Evolutionary conservation across 2,888 invertebrate species (phyloP).

Genomic region (Agriopis marginaria): DNA sequence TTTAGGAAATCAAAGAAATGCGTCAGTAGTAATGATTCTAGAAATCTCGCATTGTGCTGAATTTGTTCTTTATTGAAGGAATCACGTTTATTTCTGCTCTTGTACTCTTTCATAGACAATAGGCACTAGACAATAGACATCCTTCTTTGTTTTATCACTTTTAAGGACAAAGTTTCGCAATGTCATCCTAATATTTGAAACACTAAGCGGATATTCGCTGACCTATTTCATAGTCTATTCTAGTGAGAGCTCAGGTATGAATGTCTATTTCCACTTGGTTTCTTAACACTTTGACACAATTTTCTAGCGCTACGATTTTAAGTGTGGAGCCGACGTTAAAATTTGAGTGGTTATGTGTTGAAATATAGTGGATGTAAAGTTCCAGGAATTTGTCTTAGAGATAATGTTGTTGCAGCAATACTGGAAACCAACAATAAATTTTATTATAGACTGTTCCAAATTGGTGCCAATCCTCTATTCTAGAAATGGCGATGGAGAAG

Average conservation of each 20-base stretch:
- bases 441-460: background rate
- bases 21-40: constrained; percentile 28
- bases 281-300: constrained; percentile 69
- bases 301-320: constrained; percentile 45
- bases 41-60: constrained; percentile 15
- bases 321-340: constrained; percentile 17
- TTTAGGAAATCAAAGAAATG: constrained; percentile 31
- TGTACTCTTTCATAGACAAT: background rate
- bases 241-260: constrained; percentile 60
- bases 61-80: constrained; percentile 8
- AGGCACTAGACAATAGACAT: background rate
- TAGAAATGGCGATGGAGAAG: constrained; percentile 18
- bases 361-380: constrained; percentile 14
- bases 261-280: constrained; percentile 68
- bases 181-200: constrained; percentile 39
- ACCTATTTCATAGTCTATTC: constrained; percentile 64
- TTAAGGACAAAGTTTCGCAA: constrained; percentile 34
- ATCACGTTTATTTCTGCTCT: constrained; percentile 2
- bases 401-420: constrained; percentile 10
- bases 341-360: constrained; percentile 12
- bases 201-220: constrained; percentile 41
- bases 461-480: constrained; percentile 20
- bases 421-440: constrained; percentile 14
- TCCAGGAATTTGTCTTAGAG: constrained; percentile 1
- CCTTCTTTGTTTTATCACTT: constrained; percentile 6